Conservation (phyloP, 2,797 vertebrate genomes). For the Dicrostonyx torquatus region DNA sequence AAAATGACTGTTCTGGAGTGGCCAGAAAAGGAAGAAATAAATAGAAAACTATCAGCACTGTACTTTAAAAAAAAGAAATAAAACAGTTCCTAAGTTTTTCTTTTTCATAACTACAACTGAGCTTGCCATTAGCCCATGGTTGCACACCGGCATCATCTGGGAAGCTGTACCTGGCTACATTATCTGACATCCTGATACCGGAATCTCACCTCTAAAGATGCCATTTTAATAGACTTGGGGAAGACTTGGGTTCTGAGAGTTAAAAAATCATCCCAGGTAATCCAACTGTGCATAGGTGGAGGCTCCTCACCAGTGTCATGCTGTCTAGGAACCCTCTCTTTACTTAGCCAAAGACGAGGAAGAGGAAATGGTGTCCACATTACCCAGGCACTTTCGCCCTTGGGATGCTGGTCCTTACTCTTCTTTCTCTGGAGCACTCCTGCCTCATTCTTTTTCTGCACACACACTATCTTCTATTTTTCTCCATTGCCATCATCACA, state of each 20-base stretch:
- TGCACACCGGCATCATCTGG: neutral
- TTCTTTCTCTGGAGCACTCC: neutral
- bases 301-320: neutral
- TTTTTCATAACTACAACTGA: neutral
- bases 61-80: neutral
- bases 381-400: neutral
- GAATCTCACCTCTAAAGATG: neutral
- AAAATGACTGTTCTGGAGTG: conserved; percentile 50
- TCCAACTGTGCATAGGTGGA: neutral
- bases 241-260: neutral
- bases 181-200: neutral
- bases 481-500: too few species aligned
- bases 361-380: neutral
- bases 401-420: neutral
- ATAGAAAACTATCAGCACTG: conserved; percentile 17
- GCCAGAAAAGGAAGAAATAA: conserved; percentile 48
- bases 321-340: neutral
- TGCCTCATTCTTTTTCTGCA: neutral
- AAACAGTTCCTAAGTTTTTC: neutral
- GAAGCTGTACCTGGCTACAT: neutral
- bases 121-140: neutral
- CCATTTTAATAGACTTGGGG: neutral
- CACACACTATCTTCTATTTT: neutral
- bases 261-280: neutral
- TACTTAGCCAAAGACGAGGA: neutral